Evolutionary conservation across 2,113 vertebrate species (phyloP), one percentile per base, ranked within the genome.

Genomic region (Strix aluco): DNA sequence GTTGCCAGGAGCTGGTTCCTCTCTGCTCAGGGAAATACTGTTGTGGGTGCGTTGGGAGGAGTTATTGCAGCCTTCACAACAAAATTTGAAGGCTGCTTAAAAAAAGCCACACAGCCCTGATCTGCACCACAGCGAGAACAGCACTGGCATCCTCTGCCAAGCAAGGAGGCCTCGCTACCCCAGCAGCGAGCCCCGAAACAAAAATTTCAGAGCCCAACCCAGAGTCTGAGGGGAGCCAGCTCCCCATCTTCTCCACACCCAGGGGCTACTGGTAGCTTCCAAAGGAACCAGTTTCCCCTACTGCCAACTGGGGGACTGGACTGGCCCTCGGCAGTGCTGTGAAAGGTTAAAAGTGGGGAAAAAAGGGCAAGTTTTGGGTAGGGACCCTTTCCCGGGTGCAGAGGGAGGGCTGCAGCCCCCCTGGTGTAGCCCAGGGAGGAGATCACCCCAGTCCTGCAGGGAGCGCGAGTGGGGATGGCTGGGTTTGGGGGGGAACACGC

Each of bases 101-200:
- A 82, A 79, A 47, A 65, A 32, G 2, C 1, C 30, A 8, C 26
- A 5, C 5, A 58, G 23, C 34, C 26, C 49, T 51, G 49, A 88
- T 18, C 44, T 47, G 40, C 78, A 29, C 29, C 36, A 11, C 49
- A 32, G 40, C 1, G 2, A 63, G 61, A 71, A 58, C 0, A 0
- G 21, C 0, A 0, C 34, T 46, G n/a, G 36, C 51, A 66, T 38
- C 55, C 40, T 87, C 44, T 52, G 44, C 17, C 21, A 4, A 21
- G 13, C 0, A 1, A 34, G 62, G 54, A 69, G 62, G 38, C 40
- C 32, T 49, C 1, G 0, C 67, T 34, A 23, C 27, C 18, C 16
- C 46, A 25, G 51, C 25, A 65, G 26, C 2, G 3, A 55, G 5
- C 27, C 42, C 11, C 0, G 3, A 30, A 13, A 22, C n/a, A n/a